Evolutionary conservation across 2,888 invertebrate genomes (phyloP).

Genomic region (Lottia scabra): DNA sequence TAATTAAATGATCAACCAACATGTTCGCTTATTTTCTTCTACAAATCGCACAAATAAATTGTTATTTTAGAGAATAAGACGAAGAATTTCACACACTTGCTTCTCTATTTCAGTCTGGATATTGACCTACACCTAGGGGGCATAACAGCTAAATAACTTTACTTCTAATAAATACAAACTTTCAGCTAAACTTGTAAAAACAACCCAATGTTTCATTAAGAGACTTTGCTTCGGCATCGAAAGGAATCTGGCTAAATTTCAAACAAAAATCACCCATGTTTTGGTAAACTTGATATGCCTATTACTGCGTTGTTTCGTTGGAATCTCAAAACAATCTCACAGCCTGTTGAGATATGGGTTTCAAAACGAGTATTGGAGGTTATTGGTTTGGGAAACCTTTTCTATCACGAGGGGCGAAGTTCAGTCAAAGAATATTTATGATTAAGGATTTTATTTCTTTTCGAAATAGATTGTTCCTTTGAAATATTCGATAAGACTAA

Average conservation of each 20-base stretch:
- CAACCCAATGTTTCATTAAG: slow-evolving; percentile 17
- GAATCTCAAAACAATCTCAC: not conserved
- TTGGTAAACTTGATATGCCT: slow-evolving; percentile 1
- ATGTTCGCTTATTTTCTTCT: slow-evolving; percentile 4
- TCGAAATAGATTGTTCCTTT: too few relatives aligned
- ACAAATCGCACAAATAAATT: slow-evolving; percentile 4
- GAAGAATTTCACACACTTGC: not conserved
- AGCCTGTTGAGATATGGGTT: too few relatives aligned
- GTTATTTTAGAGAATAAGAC: not conserved
- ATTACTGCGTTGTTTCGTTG: not conserved
- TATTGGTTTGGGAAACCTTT: too few relatives aligned
- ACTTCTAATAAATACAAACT: slow-evolving; percentile 13
- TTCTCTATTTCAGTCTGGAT: not conserved
- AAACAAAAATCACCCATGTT: slow-evolving; percentile 1
- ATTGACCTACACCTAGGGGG: not conserved
- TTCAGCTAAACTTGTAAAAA: slow-evolving; percentile 12
- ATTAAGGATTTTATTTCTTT: too few relatives aligned
- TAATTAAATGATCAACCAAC: slow-evolving; percentile 7
- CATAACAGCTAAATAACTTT: slow-evolving; percentile 1
- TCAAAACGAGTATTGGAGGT: too few relatives aligned
- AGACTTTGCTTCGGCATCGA: not conserved
- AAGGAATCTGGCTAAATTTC: not conserved
- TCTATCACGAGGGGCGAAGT: too few relatives aligned
- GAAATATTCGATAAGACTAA: too few relatives aligned
- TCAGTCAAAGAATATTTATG: too few relatives aligned